Conservation (phyloP, 2,888 invertebrate genomes). For the Drosophila gaucha region DNA sequence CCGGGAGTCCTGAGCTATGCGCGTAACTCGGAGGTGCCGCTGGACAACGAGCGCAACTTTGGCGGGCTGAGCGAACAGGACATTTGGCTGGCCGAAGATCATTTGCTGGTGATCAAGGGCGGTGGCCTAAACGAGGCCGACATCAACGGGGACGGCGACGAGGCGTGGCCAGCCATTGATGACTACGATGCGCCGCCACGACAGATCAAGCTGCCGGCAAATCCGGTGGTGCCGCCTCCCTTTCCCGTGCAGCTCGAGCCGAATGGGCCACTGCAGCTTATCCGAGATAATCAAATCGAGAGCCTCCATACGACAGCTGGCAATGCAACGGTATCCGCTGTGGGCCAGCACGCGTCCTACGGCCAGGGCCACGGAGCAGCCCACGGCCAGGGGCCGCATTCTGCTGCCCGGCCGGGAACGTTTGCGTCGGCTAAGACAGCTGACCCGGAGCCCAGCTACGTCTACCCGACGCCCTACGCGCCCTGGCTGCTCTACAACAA, state of each 20-base stretch:
- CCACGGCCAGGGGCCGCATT: conserved; percentile 84
- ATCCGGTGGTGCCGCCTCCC: conserved; percentile 95
- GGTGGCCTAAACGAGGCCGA: conserved; percentile 87
- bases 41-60: conserved; percentile 91
- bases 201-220: conserved; percentile 93
- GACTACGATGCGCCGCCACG: conserved; percentile 92
- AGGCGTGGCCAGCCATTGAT: conserved; percentile 93
- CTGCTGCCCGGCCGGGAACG: conserved; percentile 88
- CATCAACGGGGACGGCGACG: conserved; percentile 77
- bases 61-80: conserved; percentile 94
- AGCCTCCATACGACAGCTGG: conserved; percentile 86
- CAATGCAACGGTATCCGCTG: conserved; percentile 89
- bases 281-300: conserved; percentile 89
- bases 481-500: conserved; percentile 85
- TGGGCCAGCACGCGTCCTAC: conserved; percentile 85
- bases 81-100: conserved; percentile 96
- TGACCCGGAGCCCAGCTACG: conserved; percentile 83
- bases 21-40: conserved; percentile 91
- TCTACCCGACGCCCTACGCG: conserved; percentile 88
- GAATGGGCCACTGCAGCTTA: conserved; percentile 93
- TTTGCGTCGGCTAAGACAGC: conserved; percentile 72
- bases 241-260: conserved; percentile 96
- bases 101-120: conserved; percentile 92
- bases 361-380: conserved; percentile 71
- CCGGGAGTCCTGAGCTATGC: conserved; percentile 94